phyloP scores from a whole-genome alignment of 2,113 vertebrate species.

The Puffinus mauretanicus region DNA sequence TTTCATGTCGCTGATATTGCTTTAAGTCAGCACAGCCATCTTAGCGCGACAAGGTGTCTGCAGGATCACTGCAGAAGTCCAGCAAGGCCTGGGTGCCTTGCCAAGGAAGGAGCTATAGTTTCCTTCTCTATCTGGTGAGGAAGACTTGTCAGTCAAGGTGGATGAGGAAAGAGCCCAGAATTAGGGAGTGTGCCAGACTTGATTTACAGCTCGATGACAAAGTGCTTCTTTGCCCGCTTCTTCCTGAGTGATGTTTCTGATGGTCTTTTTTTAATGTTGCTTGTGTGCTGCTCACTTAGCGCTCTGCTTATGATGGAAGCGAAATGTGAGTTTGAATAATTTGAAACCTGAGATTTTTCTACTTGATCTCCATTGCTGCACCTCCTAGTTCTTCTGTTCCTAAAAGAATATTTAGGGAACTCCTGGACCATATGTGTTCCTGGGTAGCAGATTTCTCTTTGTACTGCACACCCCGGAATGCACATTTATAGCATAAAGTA shows the following conservation, averaged over 20 bases:
- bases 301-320: background rate
- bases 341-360: background rate
- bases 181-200: background rate
- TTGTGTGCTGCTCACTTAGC: background rate
- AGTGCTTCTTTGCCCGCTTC: background rate
- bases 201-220: background rate
- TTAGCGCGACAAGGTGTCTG: background rate
- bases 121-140: background rate
- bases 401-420: background rate
- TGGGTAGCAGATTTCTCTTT: background rate
- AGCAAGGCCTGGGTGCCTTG: background rate
- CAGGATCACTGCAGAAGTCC: background rate
- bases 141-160: background rate
- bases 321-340: background rate
- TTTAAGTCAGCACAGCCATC: background rate
- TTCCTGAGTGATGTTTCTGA: background rate
- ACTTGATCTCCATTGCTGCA: background rate
- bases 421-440: background rate
- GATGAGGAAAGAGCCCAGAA: background rate
- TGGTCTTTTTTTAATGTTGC: background rate
- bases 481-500: background rate
- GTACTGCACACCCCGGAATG: background rate
- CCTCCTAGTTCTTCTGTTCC: background rate
- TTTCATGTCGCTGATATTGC: background rate
- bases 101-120: background rate